Evolutionary conservation across 2,113 vertebrate species (phyloP).

Genomic region (Pachypanchax playfairii): DNA sequence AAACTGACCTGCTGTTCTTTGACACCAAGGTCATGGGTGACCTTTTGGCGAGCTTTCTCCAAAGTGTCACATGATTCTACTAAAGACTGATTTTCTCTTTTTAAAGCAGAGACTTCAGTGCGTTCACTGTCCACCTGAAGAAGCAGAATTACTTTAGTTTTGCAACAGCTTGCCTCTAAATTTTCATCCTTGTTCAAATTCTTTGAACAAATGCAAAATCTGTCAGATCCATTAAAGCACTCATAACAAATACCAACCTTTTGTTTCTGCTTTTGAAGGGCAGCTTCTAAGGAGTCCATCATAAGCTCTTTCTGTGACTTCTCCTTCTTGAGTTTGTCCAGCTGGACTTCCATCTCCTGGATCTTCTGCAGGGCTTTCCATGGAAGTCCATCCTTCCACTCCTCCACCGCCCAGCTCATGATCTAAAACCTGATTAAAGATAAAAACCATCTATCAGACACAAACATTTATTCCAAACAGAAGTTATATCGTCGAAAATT

Average conservation of each 20-base stretch:
- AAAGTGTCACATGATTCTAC: conserved; percentile 89
- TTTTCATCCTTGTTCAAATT: neutral
- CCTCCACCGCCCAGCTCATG: conserved; percentile 94
- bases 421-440: conserved; percentile 28
- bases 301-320: conserved; percentile 90
- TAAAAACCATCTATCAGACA: too few species aligned
- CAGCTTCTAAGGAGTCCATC: conserved; percentile 87
- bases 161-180: neutral
- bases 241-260: conserved; percentile 68
- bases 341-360: conserved; percentile 88
- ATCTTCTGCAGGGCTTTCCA: conserved; percentile 90
- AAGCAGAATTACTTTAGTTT: neutral
- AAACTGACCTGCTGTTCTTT: conserved; percentile 86
- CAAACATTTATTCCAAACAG: neutral
- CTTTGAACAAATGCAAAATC: neutral
- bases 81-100: conserved; percentile 90
- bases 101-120: conserved; percentile 81
- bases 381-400: conserved; percentile 94
- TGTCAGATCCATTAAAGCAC: neutral
- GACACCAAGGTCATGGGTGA: conserved; percentile 85
- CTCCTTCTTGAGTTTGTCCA: conserved; percentile 92
- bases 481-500: too few species aligned
- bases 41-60: conserved; percentile 88
- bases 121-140: conserved; percentile 89
- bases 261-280: conserved; percentile 91